These are phyloP conservation scores for Spodoptera frugiperda DNA, from an alignment of 1,140 invertebrate genomes.

Conservation along the genomic window DNA sequence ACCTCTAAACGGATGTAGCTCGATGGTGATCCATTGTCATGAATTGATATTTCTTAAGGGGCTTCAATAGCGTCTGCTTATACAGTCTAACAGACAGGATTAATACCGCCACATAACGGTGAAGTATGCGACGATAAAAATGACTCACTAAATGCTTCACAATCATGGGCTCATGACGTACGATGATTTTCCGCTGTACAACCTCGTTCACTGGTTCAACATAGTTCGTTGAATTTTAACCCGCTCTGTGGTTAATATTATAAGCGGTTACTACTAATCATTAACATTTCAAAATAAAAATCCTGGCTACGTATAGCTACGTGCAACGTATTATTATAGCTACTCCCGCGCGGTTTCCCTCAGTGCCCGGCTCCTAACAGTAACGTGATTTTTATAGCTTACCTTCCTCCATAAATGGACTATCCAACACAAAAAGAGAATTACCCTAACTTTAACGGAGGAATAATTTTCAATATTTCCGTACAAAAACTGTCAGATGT, in stretches of 20 bases:
- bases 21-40: slow-evolving; percentile 29
- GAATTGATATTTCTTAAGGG: slow-evolving; percentile 1
- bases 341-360: too few species aligned
- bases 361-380: too few species aligned
- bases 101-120: slow-evolving; percentile 67
- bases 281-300: too few species aligned
- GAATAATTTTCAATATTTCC: too few species aligned
- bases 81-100: slow-evolving; percentile 47
- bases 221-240: not conserved
- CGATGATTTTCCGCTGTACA: slow-evolving; percentile 71
- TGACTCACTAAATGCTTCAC: slow-evolving; percentile 66
- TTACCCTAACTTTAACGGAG: too few species aligned
- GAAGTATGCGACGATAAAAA: slow-evolving; percentile 42
- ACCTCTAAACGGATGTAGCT: slow-evolving; percentile 13
- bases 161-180: slow-evolving; percentile 61
- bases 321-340: too few species aligned
- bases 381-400: too few species aligned
- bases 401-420: too few species aligned
- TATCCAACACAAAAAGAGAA: too few species aligned
- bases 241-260: not conserved
- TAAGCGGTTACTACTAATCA: too few species aligned
- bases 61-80: not conserved
- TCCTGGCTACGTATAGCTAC: too few species aligned
- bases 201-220: slow-evolving; percentile 49
- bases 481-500: too few species aligned